These are phyloP conservation scores for Thalassoma bifasciatum DNA, from an alignment of 2,113 vertebrate species.

Conservation along the genomic window DNA sequence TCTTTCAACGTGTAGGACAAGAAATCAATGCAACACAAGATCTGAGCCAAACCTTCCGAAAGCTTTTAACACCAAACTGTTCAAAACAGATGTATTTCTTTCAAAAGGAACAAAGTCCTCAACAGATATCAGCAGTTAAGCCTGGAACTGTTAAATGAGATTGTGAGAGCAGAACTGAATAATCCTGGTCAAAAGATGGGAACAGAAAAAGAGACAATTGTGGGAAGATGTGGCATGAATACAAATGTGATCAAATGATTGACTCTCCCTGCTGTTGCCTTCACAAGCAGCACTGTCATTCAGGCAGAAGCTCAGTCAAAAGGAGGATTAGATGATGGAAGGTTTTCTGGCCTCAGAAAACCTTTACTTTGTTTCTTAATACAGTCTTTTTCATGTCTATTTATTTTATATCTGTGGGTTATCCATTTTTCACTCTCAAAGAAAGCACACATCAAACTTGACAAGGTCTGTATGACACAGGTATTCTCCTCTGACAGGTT, in stretches of 20 bases:
- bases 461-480: not conserved
- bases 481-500: constrained; percentile 1
- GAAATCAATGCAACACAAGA: not conserved
- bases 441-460: not conserved
- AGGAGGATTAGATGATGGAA: constrained; percentile 36
- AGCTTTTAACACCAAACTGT: not conserved
- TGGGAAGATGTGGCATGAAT: constrained; percentile 45
- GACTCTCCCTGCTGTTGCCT: constrained; percentile 33
- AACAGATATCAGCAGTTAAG: not conserved
- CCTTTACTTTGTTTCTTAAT: not conserved
- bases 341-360: constrained; percentile 8
- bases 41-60: not conserved
- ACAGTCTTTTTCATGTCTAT: not conserved
- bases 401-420: not conserved
- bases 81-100: not conserved
- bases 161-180: constrained; percentile 6
- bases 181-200: constrained; percentile 23
- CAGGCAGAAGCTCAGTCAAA: constrained; percentile 40
- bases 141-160: constrained; percentile 1
- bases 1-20: not conserved
- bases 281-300: constrained; percentile 32
- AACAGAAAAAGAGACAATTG: constrained; percentile 32
- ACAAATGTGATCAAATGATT: constrained; percentile 41
- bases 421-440: not conserved
- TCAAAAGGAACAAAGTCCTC: constrained; percentile 1